These are phyloP conservation scores for Atta texana DNA, from an alignment of 1,140 invertebrate species.

Conservation along the genomic window DNA sequence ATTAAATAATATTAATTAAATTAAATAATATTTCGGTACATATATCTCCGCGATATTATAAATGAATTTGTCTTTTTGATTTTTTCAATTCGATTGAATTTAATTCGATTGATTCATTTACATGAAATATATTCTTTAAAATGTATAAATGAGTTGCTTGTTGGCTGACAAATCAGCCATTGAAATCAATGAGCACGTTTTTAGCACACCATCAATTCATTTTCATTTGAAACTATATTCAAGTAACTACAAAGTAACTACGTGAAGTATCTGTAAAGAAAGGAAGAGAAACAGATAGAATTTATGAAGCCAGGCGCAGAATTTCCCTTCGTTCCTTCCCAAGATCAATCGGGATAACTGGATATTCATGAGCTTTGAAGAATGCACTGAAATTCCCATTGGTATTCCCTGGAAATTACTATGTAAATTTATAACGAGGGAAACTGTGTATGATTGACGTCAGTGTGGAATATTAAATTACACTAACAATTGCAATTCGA, in stretches of 20 bases:
- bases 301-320: neutral
- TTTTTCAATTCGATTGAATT: neutral
- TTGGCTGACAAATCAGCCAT: neutral
- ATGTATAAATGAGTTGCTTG: slow-evolving; percentile 12
- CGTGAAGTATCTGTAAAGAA: neutral
- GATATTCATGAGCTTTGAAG: slow-evolving; percentile 44
- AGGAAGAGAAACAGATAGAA: neutral
- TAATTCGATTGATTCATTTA: neutral
- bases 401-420: slow-evolving; percentile 1
- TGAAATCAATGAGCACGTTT: slow-evolving; percentile 23
- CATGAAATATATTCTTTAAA: neutral
- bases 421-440: slow-evolving; percentile 25
- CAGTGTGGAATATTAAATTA: neutral
- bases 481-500: neutral
- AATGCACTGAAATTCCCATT: slow-evolving; percentile 45
- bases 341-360: slow-evolving; percentile 39
- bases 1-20: neutral
- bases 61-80: neutral
- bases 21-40: slow-evolving; percentile 55
- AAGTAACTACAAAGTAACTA: slow-evolving; percentile 28
- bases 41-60: neutral
- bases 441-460: neutral
- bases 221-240: slow-evolving; percentile 19
- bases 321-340: slow-evolving; percentile 10
- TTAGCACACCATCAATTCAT: slow-evolving; percentile 4